Conservation (phyloP, 1,140 invertebrate genomes). For the Augochlora pura region DNA sequence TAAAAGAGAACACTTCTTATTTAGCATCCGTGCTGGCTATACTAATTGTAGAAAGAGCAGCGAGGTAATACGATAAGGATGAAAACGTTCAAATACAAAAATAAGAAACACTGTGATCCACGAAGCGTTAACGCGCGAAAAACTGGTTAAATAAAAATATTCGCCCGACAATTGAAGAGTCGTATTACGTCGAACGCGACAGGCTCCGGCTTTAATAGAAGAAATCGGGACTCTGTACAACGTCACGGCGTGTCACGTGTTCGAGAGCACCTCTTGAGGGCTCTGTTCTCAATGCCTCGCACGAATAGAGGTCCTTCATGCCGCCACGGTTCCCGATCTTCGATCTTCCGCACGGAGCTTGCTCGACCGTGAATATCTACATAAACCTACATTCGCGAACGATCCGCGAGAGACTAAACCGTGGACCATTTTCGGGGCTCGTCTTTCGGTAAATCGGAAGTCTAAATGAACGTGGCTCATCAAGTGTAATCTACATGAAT, state of each 20-base stretch:
- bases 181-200: neutral
- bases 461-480: neutral
- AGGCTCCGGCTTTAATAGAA: neutral
- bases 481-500: too few species aligned
- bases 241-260: constrained; percentile 64
- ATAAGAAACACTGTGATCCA: too few species aligned
- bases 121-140: too few species aligned
- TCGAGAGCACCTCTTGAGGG: constrained; percentile 64
- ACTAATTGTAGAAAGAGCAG: too few species aligned
- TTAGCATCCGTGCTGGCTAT: too few species aligned
- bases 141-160: too few species aligned
- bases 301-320: constrained; percentile 35
- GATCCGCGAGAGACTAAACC: constrained; percentile 5
- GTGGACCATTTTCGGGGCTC: constrained; percentile 15
- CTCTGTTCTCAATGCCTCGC: constrained; percentile 46
- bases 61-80: too few species aligned
- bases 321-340: constrained; percentile 48
- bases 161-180: neutral
- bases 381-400: neutral
- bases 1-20: too few species aligned
- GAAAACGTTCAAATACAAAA: too few species aligned
- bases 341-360: constrained; percentile 44
- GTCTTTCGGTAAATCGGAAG: too few species aligned
- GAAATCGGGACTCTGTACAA: constrained; percentile 16
- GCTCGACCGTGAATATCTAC: constrained; percentile 21